Percentiles rank a stretch among this genome's conserved stretches.
Conservation (phyloP, 2,797 vertebrate genomes). For the Danio tinwini region DNA sequence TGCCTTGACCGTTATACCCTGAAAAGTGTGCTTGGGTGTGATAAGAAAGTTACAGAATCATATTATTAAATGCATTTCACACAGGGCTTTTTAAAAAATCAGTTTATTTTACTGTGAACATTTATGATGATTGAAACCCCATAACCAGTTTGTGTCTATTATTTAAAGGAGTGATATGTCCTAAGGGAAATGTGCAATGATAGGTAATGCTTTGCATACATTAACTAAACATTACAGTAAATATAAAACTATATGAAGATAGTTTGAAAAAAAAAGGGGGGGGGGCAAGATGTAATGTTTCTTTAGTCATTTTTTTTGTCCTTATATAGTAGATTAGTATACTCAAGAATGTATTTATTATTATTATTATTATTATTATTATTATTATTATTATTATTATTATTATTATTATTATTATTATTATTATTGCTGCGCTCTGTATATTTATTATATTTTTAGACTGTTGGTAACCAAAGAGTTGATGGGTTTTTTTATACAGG, state of each 20-base stretch:
- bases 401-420: too few species aligned
- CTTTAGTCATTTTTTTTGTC: background rate
- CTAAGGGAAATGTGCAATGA: background rate
- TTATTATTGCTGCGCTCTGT: too few species aligned
- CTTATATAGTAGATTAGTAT: background rate
- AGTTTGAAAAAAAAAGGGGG: background rate
- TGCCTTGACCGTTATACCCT: constrained; percentile 24
- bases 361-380: too few species aligned
- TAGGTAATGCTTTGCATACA: background rate
- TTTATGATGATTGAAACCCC: background rate
- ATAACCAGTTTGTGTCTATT: too few species aligned
- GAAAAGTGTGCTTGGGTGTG: constrained; percentile 38
- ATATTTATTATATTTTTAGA: too few species aligned
- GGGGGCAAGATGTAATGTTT: background rate
- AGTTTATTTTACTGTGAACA: background rate
- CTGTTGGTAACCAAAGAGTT: too few species aligned
- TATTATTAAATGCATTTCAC: constrained; percentile 42
- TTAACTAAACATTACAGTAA: background rate
- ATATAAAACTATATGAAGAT: background rate
- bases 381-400: too few species aligned
- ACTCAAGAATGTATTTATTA: background rate
- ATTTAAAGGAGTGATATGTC: background rate
- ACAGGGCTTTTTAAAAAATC: background rate
- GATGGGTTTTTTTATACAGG: too few species aligned
- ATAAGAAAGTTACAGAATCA: constrained; percentile 25